phyloP scores from a whole-genome alignment of 1,140 invertebrate genomes.

The Drosophila biarmipes region DNA sequence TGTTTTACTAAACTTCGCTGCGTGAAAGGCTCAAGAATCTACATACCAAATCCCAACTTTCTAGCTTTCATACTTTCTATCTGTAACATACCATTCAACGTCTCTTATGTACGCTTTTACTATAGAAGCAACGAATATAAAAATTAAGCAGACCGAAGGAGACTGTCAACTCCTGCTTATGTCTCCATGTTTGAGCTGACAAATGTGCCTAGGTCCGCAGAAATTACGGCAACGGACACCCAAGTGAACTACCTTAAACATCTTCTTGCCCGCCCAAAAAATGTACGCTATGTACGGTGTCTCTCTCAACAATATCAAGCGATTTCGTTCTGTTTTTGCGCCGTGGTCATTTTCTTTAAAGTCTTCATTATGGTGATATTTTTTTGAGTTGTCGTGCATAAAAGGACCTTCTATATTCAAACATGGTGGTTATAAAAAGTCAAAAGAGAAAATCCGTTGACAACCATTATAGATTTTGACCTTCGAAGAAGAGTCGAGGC shows the following conservation, averaged over 20 bases:
- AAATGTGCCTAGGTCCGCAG: conserved; percentile 37
- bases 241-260: conserved; percentile 4
- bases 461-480: conserved; percentile 11
- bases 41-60: too few relatives aligned
- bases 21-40: too few relatives aligned
- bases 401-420: conserved; percentile 5
- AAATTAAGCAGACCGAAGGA: neutral
- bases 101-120: too few relatives aligned
- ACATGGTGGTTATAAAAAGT: neutral
- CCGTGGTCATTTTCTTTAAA: conserved; percentile 17
- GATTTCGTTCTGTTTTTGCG: conserved; percentile 22
- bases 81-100: too few relatives aligned
- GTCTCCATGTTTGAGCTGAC: conserved; percentile 34
- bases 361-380: conserved; percentile 40
- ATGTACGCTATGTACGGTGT: conserved; percentile 3
- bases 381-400: conserved; percentile 29
- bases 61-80: too few relatives aligned
- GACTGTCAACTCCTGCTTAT: too few relatives aligned
- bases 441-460: neutral
- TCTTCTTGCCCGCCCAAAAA: neutral
- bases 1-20: too few relatives aligned
- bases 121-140: neutral
- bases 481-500: neutral
- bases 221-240: neutral
- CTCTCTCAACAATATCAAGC: conserved; percentile 26